Evolutionary conservation across 1,140 invertebrate genomes (phyloP).

Genomic region (Halesus radiatus): DNA sequence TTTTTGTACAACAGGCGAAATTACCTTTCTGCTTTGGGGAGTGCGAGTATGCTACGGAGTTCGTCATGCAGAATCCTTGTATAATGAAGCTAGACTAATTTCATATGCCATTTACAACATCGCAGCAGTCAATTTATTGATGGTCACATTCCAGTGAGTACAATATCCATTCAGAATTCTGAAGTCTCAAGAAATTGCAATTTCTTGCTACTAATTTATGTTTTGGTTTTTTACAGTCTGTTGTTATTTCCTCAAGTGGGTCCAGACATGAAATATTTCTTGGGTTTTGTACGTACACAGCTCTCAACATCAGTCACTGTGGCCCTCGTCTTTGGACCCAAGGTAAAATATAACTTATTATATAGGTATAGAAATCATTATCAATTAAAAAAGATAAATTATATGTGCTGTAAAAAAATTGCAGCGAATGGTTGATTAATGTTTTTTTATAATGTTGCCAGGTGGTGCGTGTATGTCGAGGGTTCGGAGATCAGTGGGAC

Average conservation of each 20-base stretch:
- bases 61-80: conserved; percentile 90
- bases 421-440: no score
- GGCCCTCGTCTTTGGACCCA: conserved; percentile 87
- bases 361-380: no score
- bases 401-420: no score
- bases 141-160: conserved; percentile 93
- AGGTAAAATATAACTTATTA: conserved; percentile 71
- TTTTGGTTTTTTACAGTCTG: conserved; percentile 73
- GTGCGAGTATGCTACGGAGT: conserved; percentile 92
- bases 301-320: conserved; percentile 89
- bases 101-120: conserved; percentile 96
- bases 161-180: not conserved
- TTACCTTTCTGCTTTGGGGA: conserved; percentile 90
- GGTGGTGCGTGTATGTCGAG: conserved; percentile 83
- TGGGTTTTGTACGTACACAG: conserved; percentile 90
- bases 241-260: conserved; percentile 88
- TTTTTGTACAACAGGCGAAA: conserved; percentile 77
- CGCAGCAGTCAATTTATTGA: conserved; percentile 89
- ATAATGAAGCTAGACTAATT: conserved; percentile 92
- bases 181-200: not conserved
- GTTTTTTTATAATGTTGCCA: conserved; percentile 63
- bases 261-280: conserved; percentile 89
- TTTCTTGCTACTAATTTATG: not conserved
- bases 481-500: conserved; percentile 90
- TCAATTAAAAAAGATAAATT: no score